A percentile compares a stretch with the other conserved stretches of the same genome.
Evolutionary conservation across 2,113 vertebrate genomes (phyloP).

Genomic region (Numida meleagris): DNA sequence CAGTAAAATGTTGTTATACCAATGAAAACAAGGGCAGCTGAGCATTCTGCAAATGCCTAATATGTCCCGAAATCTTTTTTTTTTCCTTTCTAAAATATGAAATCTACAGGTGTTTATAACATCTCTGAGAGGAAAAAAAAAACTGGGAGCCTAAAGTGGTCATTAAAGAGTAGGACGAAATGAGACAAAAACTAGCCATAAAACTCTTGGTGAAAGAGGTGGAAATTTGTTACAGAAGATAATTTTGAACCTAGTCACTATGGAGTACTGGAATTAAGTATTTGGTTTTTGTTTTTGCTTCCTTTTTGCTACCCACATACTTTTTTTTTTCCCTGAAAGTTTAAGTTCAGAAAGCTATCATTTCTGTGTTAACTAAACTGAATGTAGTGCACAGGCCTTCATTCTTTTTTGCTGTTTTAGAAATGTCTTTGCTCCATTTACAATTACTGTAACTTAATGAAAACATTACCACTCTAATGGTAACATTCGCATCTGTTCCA

Average conservation of each 20-base stretch:
- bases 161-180: not conserved
- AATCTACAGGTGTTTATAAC: not conserved
- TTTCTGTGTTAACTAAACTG: not conserved
- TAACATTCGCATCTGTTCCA: not conserved
- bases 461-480: not conserved
- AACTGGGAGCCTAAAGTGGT: not conserved
- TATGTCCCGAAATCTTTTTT: not conserved
- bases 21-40: rapidly evolving
- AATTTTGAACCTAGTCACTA: not conserved
- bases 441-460: not conserved
- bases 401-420: not conserved
- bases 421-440: not conserved
- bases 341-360: not conserved
- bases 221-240: not conserved
- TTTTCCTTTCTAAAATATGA: not conserved
- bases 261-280: not conserved
- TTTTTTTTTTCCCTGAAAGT: not conserved
- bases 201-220: not conserved
- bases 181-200: not conserved
- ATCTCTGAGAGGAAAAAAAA: not conserved
- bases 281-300: not conserved
- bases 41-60: not conserved
- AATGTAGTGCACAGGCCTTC: not conserved
- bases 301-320: not conserved
- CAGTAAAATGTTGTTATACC: conserved; percentile 3